Conservation (phyloP, 1,140 invertebrate genomes). For the Ooceraea biroi region DNA sequence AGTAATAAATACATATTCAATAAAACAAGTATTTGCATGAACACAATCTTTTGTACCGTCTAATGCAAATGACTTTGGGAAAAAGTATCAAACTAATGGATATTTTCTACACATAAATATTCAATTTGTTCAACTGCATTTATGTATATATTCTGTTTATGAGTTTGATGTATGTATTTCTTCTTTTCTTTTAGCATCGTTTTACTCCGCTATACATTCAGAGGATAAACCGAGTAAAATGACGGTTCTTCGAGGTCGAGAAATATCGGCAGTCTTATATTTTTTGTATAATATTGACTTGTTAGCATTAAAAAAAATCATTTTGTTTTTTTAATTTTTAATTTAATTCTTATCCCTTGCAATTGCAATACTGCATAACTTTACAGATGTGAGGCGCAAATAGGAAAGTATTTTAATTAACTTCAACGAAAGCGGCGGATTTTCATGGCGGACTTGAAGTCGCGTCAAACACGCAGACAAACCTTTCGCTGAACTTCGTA, state of each 20-base stretch:
- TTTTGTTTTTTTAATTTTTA: not conserved
- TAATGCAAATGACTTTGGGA: too few species aligned
- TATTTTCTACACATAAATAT: too few species aligned
- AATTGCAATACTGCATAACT: not conserved
- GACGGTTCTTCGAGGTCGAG: not conserved
- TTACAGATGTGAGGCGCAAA: conserved; percentile 1
- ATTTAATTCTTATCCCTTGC: not conserved
- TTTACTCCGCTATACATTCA: not conserved
- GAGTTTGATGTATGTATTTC: too few species aligned
- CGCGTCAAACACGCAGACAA: conserved; percentile 52
- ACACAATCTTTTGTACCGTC: too few species aligned
- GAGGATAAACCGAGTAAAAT: not conserved
- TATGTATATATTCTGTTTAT: too few species aligned
- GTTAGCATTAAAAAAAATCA: too few species aligned
- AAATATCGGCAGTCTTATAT: not conserved
- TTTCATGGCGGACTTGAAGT: conserved; percentile 42
- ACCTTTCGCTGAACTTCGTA: conserved; percentile 42
- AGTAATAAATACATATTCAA: conserved; percentile 11
- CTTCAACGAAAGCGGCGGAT: conserved; percentile 40
- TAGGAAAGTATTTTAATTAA: conserved; percentile 57
- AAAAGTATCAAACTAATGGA: too few species aligned
- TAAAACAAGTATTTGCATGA: too few species aligned
- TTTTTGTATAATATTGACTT: too few species aligned
- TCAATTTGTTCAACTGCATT: too few species aligned
- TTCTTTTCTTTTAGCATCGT: not conserved